Base-by-base conservation (phyloP, 2,113 vertebrate genomes). In the Hippocampus guttulatus region DNA sequence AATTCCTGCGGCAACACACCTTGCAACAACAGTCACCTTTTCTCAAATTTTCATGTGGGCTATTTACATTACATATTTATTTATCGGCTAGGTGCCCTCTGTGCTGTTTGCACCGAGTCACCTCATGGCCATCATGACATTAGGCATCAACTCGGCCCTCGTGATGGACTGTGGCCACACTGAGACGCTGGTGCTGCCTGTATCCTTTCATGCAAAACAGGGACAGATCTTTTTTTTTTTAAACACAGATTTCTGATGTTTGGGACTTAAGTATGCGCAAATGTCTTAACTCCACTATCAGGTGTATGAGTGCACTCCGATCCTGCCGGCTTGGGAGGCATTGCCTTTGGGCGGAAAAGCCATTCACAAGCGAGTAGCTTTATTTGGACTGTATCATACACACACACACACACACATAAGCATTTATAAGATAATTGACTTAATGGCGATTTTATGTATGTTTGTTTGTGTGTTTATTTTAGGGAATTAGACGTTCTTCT, bases 31-130 rank as follows among this genome's bases (percentile, higher is more conserved):
- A 27, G 30, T 33, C 16, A 20, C 6, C 27, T 8, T 27, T 30
- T 16, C 57, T 60, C 14, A 30, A 49, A 8, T 23, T 20, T 63
- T 7, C 40, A 38, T 18, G 16, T 67, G 33, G 33, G 33, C 57
- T 49, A 49, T 30, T 54, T 64, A 62, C 60, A 15, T 12, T 45
- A 45, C 12, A 30, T 3, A 64, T 9, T 64, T 30, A 49, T 5
- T 52, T 54, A 20, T 2, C 8, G 73, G 43, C 38, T 64, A 99
- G 97, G 97, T 99, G 2, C 97, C 97, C 4, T 99, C 97, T 0
- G 94, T 99, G 71, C 84, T 99, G n/a, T 96, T 98, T 81, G 95
- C 97, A 72, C 97, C 97, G 0, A 93, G 96, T 80, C 97, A 99
- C 75, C 92, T 99, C 4, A 98, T 99, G 97, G 93, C 96, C 68